These are phyloP conservation scores for Buphagus erythrorhynchus DNA, from an alignment of 2,797 vertebrate genomes.

Conservation along the genomic window DNA sequence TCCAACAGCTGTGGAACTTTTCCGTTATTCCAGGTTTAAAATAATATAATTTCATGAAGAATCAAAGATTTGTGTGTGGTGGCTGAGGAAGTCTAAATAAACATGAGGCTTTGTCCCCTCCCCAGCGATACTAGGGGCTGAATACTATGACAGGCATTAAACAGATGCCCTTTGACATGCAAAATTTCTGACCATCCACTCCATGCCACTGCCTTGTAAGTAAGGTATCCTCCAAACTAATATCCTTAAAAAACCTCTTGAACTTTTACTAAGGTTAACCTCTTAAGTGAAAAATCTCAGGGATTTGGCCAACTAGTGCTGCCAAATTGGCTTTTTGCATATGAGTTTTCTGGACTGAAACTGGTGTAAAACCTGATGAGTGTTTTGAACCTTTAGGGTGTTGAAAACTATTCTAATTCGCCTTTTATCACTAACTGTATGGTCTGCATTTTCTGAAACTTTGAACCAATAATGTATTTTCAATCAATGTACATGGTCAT, in stretches of 20 bases:
- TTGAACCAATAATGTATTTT: neutral
- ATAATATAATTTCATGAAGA: neutral
- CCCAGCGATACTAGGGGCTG: rapidly evolving
- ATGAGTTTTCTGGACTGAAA: neutral
- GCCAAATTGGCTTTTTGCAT: neutral
- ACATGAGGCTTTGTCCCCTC: neutral
- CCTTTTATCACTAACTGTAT: neutral
- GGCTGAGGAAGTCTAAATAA: neutral
- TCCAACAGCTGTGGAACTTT: neutral
- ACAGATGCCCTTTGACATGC: neutral
- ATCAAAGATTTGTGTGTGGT: neutral
- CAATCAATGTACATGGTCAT: neutral
- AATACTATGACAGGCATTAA: neutral
- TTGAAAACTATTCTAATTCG: neutral
- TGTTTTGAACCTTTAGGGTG: neutral
- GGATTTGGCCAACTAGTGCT: neutral
- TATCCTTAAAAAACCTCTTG: neutral
- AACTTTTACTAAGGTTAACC: neutral
- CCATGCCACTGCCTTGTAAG: rapidly evolving
- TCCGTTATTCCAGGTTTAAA: neutral
- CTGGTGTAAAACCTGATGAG: neutral
- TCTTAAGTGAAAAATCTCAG: neutral
- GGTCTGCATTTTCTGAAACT: neutral
- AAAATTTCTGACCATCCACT: neutral
- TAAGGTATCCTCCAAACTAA: neutral